phyloP scores from a whole-genome alignment of 2,888 invertebrate species.

The Cerceris ruficornis region DNA sequence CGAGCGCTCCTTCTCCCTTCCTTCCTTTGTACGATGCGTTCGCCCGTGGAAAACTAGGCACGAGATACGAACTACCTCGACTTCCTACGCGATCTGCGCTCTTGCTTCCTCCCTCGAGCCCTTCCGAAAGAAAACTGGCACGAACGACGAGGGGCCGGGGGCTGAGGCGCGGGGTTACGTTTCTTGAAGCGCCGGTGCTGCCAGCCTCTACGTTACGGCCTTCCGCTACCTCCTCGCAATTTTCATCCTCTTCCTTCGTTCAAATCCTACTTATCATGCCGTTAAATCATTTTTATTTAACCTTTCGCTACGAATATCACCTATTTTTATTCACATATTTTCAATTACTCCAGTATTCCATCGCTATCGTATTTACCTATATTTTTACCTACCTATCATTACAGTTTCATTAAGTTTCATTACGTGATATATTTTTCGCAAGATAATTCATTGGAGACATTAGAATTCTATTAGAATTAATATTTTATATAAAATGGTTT shows the following conservation, averaged over 20 bases:
- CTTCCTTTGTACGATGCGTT: slow-evolving; percentile 24
- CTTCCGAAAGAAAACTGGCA: slow-evolving; percentile 63
- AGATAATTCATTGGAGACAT: too few relatives aligned
- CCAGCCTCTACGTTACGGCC: slow-evolving; percentile 46
- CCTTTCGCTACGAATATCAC: too few relatives aligned
- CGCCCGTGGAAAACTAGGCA: slow-evolving; percentile 13
- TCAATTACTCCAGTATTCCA: too few relatives aligned
- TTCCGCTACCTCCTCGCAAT: slow-evolving; percentile 11
- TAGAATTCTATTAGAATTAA: too few relatives aligned
- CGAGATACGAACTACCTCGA: slow-evolving; percentile 25
- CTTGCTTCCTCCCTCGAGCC: slow-evolving; percentile 39
- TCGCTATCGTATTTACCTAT: too few relatives aligned
- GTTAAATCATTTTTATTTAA: not conserved
- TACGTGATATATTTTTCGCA: too few relatives aligned
- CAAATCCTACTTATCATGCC: slow-evolving; percentile 30
- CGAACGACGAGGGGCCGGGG: slow-evolving; percentile 39
- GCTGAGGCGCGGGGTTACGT: slow-evolving; percentile 50
- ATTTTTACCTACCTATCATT: too few relatives aligned
- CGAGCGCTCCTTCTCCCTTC: not conserved
- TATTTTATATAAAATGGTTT: too few relatives aligned
- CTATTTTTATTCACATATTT: too few relatives aligned
- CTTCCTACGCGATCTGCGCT: slow-evolving; percentile 29
- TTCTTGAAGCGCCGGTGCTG: slow-evolving; percentile 63
- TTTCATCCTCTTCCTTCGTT: slow-evolving; percentile 38
- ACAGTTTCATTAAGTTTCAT: too few relatives aligned